Base-by-base conservation (phyloP, 2,113 vertebrate species). In the Silurus asotus region DNA sequence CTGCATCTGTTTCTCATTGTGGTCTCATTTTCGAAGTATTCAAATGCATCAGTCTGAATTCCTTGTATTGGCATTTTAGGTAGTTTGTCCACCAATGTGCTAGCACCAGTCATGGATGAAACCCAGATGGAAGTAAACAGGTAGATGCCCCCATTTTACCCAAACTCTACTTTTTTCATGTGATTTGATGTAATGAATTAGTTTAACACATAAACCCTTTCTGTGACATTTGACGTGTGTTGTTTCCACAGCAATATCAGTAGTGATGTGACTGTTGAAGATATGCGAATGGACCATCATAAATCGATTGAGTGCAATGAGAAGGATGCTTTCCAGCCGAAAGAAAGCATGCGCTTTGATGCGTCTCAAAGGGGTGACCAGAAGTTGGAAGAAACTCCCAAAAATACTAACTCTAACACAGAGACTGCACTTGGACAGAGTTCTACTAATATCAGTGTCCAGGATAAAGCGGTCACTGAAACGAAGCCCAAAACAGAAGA, bases 401-500 rank as follows among this genome's bases (percentile, higher is more conserved):
- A 85, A 48, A 89, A 87, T 3, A 0, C 53, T 23, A 89, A 87
- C 65, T 87, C 25, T 28, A 86, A 81, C 25, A 69, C 88, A 55
- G 91, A 23, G 7, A 76, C 83, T 80, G 64, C 55, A 28, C 5
- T 75, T 69, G 88, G 75, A 49, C 69, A 13, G 10, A 84, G 84
- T 49, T 89, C 88, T n/a, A 78, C 51, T 72, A 72, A 15, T 8
- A 45, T 51, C 10, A 14, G 59, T 8, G 84, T 67, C 80, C 76
- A 62, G 70, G 76, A 5, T 79, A 89, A 89, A 64, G 67, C 84
- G 19, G 10, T 28, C 2, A 13, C 49, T 84, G 74, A 87, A 25
- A 82, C 76, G 17, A 87, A 89, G 25, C 90, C 83, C 67, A 84
- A 83, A 69, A 91, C 90, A 83, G 92, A 88, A 28, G 91, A 93